A percentile compares a stretch with the other conserved stretches of the same genome.
Conservation (phyloP, 2,113 vertebrate genomes). For the Nematolebias whitei region DNA sequence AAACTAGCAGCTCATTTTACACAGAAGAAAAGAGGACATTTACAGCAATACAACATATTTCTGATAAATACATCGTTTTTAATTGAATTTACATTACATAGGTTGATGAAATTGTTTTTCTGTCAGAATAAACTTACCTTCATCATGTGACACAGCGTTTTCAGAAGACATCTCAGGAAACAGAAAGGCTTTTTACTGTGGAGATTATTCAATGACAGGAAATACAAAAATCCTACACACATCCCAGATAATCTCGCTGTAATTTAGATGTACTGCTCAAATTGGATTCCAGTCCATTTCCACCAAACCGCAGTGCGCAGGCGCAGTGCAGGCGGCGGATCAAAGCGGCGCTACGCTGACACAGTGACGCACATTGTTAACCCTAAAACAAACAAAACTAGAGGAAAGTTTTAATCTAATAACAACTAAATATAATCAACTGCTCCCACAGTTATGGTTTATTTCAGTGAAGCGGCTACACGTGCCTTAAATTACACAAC, state of each 20-base stretch:
- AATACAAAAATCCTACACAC: not conserved
- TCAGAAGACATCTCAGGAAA: conserved; percentile 56
- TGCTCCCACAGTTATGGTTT: accelerated
- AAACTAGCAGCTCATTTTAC: too few species aligned
- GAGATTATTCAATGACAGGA: not conserved
- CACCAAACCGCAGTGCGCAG: not conserved
- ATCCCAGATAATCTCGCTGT: not conserved
- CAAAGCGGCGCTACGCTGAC: conserved; percentile 4
- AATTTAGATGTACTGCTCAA: not conserved
- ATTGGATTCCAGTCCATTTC: not conserved
- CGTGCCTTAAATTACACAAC: not conserved
- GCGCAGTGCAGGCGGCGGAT: not conserved
- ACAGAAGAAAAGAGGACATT: too few species aligned
- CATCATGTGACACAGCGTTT: conserved; percentile 61
- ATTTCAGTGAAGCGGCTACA: not conserved
- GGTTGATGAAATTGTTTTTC: not conserved
- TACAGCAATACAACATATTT: too few species aligned
- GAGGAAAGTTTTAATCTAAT: not conserved
- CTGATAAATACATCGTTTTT: not conserved
- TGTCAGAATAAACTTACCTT: conserved; percentile 42
- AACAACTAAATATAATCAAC: not conserved
- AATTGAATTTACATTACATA: not conserved
- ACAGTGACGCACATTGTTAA: not conserved
- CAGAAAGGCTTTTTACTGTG: not conserved
- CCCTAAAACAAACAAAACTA: not conserved